Evolutionary conservation across 2,113 vertebrate genomes (phyloP).

Genomic region (Macrotus californicus): DNA sequence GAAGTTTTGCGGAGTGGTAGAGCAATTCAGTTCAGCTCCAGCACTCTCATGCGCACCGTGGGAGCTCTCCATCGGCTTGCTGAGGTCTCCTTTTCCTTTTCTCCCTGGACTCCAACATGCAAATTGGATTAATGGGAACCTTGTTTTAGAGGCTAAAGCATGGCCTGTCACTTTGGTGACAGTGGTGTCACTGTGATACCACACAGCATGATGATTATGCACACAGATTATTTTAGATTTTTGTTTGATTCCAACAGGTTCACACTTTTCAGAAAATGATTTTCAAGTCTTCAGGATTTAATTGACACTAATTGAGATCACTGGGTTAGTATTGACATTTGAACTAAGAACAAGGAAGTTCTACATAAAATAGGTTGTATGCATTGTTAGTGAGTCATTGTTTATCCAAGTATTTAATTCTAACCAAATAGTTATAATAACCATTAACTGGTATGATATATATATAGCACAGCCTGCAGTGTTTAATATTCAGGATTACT

Average conservation of each 20-base stretch:
- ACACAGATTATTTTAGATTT: not conserved
- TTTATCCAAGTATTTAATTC: conserved; percentile 64
- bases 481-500: conserved; percentile 45
- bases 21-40: not conserved
- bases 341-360: conserved; percentile 9
- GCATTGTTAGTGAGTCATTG: conserved; percentile 7
- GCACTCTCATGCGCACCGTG: not conserved
- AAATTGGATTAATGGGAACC: not conserved
- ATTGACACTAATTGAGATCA: not conserved
- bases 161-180: not conserved
- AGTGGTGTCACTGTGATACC: not conserved
- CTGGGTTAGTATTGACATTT: conserved; percentile 16
- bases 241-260: not conserved
- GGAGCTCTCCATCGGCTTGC: not conserved
- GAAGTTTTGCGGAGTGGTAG: not conserved
- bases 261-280: conserved; percentile 18
- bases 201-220: not conserved
- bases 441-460: conserved; percentile 43
- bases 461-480: not conserved
- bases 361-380: conserved; percentile 22
- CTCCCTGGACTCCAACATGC: not conserved
- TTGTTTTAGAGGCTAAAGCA: not conserved
- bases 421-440: conserved; percentile 56
- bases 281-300: conserved; percentile 42
- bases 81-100: not conserved